Evolutionary conservation across 2,113 vertebrate genomes (phyloP).

Genomic region (Megalops atlanticus): DNA sequence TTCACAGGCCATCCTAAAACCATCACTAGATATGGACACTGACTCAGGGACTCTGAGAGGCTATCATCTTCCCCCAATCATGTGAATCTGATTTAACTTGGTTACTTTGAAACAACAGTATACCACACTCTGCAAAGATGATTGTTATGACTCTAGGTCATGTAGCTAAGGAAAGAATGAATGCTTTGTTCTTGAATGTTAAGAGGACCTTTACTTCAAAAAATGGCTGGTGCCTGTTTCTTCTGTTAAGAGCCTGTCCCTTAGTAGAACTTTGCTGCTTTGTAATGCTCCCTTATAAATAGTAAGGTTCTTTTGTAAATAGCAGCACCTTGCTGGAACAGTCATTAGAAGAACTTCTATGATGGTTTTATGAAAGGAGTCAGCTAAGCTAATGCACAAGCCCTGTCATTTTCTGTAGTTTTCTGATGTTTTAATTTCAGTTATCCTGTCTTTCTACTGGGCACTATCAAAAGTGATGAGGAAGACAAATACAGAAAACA

Average conservation of each 20-base stretch:
- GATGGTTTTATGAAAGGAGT: conserved; percentile 16
- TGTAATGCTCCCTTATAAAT: conserved; percentile 15
- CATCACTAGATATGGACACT: conserved; percentile 38
- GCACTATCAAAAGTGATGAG: conserved; percentile 5
- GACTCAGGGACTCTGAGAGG: conserved; percentile 26
- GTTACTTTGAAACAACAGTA: conserved; percentile 7
- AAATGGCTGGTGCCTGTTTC: conserved; percentile 14
- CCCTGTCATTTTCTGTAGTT: no score
- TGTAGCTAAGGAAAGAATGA: conserved; percentile 28
- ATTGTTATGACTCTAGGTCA: conserved; percentile 20
- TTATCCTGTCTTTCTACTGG: not conserved
- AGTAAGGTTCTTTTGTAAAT: conserved; percentile 35
- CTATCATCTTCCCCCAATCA: conserved; percentile 24
- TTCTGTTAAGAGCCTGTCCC: conserved; percentile 18
- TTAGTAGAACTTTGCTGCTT: not conserved
- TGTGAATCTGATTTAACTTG: conserved; percentile 18
- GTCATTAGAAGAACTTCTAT: conserved; percentile 31
- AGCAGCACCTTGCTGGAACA: conserved; percentile 27
- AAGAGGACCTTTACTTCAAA: conserved; percentile 31
- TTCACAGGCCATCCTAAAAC: conserved; percentile 29
- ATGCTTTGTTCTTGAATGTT: conserved; percentile 34
- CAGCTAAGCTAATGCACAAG: no score
- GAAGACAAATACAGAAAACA: not conserved
- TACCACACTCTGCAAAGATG: conserved; percentile 17
- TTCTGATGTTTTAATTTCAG: no score